phyloP scores from a whole-genome alignment of 2,113 vertebrate genomes.

The Plecturocebus donacophilus region DNA sequence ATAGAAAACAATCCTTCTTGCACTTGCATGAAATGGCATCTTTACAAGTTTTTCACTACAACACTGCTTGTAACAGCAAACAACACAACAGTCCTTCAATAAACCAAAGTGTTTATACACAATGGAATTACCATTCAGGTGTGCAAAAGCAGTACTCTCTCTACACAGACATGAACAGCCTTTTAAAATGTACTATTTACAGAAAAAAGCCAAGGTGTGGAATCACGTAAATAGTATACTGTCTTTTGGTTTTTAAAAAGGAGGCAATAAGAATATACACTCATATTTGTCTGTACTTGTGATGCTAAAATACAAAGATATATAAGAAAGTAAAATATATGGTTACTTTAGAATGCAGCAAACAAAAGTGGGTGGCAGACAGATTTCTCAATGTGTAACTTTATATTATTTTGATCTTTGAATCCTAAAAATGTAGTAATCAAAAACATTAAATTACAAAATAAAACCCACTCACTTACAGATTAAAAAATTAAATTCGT shows the following conservation, averaged over 20 bases:
- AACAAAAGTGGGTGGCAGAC: background rate
- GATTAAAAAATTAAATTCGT: conserved; percentile 43
- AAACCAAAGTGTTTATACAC: background rate
- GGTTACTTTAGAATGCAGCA: background rate
- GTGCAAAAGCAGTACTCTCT: background rate
- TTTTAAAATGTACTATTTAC: background rate
- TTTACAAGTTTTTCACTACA: background rate
- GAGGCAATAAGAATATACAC: background rate
- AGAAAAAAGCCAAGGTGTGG: background rate
- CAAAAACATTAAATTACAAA: conserved; percentile 24
- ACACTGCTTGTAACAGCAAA: background rate
- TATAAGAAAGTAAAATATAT: conserved; percentile 56
- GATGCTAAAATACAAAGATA: conserved; percentile 45
- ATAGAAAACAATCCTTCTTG: background rate
- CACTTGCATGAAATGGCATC: background rate
- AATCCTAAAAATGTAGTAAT: background rate
- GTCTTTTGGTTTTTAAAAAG: background rate
- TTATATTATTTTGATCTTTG: background rate
- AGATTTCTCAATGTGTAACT: background rate
- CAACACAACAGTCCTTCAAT: background rate
- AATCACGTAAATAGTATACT: background rate
- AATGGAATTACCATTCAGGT: background rate
- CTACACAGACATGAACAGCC: too few species aligned
- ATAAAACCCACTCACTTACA: conserved; percentile 24
- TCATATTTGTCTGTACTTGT: background rate